A percentile compares a stretch with the other conserved stretches of the same genome.
Conservation (phyloP, 2,113 vertebrate species). For the Bos javanicus region DNA sequence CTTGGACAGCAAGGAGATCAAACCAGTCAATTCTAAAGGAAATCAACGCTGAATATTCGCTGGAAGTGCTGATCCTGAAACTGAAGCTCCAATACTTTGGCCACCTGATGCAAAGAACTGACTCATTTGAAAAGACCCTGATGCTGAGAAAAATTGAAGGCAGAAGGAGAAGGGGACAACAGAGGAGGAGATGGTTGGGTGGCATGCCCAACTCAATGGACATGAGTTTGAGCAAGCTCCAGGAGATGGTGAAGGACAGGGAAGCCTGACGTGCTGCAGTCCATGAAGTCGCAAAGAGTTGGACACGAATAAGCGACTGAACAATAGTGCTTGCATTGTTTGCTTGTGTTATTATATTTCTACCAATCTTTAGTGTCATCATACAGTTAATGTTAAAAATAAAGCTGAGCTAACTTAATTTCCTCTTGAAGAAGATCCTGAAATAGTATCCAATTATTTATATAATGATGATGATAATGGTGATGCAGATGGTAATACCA, state of each 20-base stretch:
- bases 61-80: background rate
- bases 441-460: background rate
- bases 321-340: background rate
- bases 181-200: background rate
- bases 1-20: background rate
- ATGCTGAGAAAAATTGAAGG: background rate
- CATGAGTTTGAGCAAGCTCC: background rate
- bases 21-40: background rate
- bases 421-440: background rate
- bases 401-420: background rate
- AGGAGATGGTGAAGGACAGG: background rate
- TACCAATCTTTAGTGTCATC: background rate
- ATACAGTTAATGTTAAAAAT: background rate
- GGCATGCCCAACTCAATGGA: background rate
- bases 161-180: background rate
- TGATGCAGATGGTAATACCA: background rate
- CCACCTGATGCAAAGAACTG: background rate
- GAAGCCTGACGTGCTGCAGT: background rate
- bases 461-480: background rate
- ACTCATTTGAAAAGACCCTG: background rate
- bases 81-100: background rate
- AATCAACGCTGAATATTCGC: background rate
- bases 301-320: background rate
- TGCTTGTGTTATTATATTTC: background rate
- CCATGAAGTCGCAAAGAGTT: background rate